A percentile compares a stretch with the other conserved stretches of the same genome.
These are phyloP conservation scores for Xenentodon cancila DNA, from an alignment of 2,797 vertebrate species.

Conservation along the genomic window DNA sequence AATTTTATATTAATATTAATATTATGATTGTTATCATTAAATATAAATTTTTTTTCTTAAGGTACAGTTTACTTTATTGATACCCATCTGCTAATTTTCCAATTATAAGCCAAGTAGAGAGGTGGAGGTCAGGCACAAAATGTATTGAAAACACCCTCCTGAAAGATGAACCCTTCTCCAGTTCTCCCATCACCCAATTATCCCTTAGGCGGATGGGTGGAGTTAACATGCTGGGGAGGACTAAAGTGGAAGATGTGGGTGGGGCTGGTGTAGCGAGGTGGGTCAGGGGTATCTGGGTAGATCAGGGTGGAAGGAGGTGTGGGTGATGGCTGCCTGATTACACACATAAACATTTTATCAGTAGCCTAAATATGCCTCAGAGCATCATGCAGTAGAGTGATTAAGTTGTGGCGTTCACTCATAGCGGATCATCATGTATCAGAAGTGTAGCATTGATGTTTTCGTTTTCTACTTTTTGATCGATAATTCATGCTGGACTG, in stretches of 20 bases:
- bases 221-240: slow-evolving; percentile 24
- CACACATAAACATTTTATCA: neutral
- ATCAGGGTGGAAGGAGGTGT: slow-evolving; percentile 36
- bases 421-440: no score
- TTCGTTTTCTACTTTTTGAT: neutral
- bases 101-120: neutral
- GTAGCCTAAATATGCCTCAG: slow-evolving; percentile 13
- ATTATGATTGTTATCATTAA: no score
- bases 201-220: slow-evolving; percentile 23
- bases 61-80: slow-evolving; percentile 16
- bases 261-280: slow-evolving; percentile 25
- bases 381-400: slow-evolving; percentile 13
- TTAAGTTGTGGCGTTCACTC: no score
- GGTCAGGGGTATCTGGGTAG: slow-evolving; percentile 65
- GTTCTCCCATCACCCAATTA: slow-evolving; percentile 13
- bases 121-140: neutral
- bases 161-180: slow-evolving; percentile 10
- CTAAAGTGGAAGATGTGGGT: slow-evolving; percentile 22
- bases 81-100: slow-evolving; percentile 2
- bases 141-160: slow-evolving; percentile 3
- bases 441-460: no score
- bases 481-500: slow-evolving; percentile 1
- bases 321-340: slow-evolving; percentile 58
- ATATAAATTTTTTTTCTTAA: neutral
- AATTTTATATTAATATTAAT: no score